Base-by-base conservation (phyloP, 1,140 invertebrate genomes). In the Leucophenga varia region DNA sequence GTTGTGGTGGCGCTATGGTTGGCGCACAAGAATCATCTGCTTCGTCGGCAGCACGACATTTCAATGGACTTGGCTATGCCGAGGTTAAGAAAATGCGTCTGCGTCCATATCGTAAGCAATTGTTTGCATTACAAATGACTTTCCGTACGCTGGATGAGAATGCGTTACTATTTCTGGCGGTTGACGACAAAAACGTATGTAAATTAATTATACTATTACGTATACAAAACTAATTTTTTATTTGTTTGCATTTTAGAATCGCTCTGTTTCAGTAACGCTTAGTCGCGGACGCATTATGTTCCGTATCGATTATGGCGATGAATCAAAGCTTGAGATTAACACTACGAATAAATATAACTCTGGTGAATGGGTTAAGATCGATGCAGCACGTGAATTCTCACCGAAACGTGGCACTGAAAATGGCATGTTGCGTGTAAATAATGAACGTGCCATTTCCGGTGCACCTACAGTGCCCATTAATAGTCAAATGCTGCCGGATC, bases 61-160 rank as follows among this genome's bases (percentile, higher is more conserved):
- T 91, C 69, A 84, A 84, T 61, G 91, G 90, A 12, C 78, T 84
- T 34, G 90, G 91, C 1, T 94, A 93, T 70, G 84, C 87, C 2
- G 82, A 87, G 30, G 77, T 88, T 44, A 79, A 77, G 40, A 78
- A 83, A 57, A 81, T 79, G 20, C 80, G 79, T 10, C 81, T 79
- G 12, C 79, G 80, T 45, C 81, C 81, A 1, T 85, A 89, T 60
- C 83, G 86, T 55, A 82, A 84, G 61, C 83, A 86, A 56, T 79
- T 84, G 10, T 91, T 92, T 71, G 85, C 84, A 30, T 80, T 96
- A 2, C 83, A 85, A 12, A 81, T 97, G 35, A 86, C 83, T 50
- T 93, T 97, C 72, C 83, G 84, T 49, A 94, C 91, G 0, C 87
- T 87, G 55, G 93, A 95, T 76, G 88, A 93, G 69, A 86, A 95